Evolutionary conservation across 2,113 vertebrate genomes (phyloP).

Genomic region (Sturnira hondurensis): DNA sequence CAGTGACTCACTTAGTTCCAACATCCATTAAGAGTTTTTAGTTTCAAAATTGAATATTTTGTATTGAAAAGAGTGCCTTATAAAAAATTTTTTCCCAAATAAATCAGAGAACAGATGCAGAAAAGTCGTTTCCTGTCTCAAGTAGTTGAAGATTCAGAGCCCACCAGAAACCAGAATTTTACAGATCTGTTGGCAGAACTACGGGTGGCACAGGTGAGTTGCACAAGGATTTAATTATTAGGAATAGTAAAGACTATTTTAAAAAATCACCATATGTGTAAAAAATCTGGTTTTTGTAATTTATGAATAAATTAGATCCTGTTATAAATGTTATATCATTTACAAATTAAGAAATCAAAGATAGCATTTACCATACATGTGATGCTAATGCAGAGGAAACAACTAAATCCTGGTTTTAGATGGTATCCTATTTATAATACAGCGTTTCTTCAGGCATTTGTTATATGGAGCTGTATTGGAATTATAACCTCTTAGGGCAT

Average conservation of each 20-base stretch:
- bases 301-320: background rate
- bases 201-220: conserved; percentile 82
- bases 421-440: background rate
- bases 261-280: background rate
- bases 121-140: conserved; percentile 73
- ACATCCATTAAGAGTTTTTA: background rate
- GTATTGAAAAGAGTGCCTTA: background rate
- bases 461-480: background rate
- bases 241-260: background rate
- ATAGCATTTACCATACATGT: background rate
- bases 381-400: background rate
- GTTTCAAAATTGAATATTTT: conserved; percentile 37
- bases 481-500: background rate
- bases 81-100: conserved; percentile 36
- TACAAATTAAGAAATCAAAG: conserved; percentile 27
- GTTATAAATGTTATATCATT: background rate
- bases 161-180: conserved; percentile 78
- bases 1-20: background rate
- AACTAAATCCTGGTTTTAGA: background rate
- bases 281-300: background rate
- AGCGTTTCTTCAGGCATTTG: background rate
- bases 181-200: conserved; percentile 86
- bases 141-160: conserved; percentile 66
- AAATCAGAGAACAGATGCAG: conserved; percentile 85
- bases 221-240: background rate